A percentile compares a stretch with the other conserved stretches of the same genome.
Conservation (phyloP, 30 jellyfish, hydroid and myxozoan species). For the Aurelia aurita region DNA sequence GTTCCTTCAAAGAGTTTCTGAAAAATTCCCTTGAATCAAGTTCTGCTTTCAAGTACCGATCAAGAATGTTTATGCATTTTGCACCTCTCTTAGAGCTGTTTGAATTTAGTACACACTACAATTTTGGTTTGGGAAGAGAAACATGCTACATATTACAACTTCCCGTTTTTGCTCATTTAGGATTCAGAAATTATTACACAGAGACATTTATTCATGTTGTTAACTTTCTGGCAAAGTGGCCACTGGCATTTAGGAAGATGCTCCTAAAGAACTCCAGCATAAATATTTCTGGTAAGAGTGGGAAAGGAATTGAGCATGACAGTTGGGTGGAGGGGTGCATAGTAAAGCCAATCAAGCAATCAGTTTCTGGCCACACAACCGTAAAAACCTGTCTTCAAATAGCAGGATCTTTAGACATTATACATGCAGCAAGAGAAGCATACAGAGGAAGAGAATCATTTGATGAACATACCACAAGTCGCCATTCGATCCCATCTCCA, state of each 20-base stretch:
- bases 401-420: conserved; percentile 17
- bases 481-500: conserved; percentile 23
- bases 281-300: conserved; percentile 21
- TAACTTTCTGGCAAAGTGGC: conserved; percentile 32
- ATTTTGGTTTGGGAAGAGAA: conserved; percentile 35
- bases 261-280: neutral
- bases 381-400: neutral
- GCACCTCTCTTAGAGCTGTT: too few species aligned
- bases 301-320: conserved; percentile 25
- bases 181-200: conserved; percentile 23
- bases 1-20: too few species aligned
- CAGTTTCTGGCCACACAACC: conserved; percentile 28
- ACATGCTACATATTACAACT: conserved; percentile 19
- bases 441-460: conserved; percentile 32
- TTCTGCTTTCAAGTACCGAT: too few species aligned
- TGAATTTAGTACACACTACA: conserved; percentile 1
- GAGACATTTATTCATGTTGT: conserved; percentile 20
- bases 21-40: too few species aligned
- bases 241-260: conserved; percentile 23
- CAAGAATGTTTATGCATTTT: too few species aligned
- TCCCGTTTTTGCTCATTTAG: conserved; percentile 10
- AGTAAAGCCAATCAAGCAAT: conserved; percentile 28
- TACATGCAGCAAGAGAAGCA: conserved; percentile 11
- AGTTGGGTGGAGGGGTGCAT: conserved; percentile 36
- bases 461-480: conserved; percentile 30